These are phyloP conservation scores for Sylvia atricapilla DNA, from an alignment of 2,113 vertebrate genomes.

Conservation along the genomic window DNA sequence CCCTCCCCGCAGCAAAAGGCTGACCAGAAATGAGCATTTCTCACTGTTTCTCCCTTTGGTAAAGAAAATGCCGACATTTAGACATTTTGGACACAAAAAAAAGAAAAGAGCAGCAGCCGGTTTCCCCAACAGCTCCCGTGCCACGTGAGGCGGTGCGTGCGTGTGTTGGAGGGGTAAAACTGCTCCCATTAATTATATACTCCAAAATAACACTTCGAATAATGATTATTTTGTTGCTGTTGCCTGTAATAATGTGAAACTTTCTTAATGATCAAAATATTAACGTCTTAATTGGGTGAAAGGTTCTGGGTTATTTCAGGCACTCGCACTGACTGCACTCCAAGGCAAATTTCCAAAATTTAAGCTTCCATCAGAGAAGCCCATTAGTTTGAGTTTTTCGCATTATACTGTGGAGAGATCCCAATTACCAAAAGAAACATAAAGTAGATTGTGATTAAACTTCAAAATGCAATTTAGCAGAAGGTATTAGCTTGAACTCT, in stretches of 20 bases:
- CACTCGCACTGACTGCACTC: neutral
- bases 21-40: slow-evolving; percentile 60
- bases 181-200: neutral
- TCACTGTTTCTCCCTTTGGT: slow-evolving; percentile 23
- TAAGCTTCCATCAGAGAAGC: slow-evolving; percentile 2
- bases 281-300: neutral
- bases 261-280: neutral
- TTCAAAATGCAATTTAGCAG: slow-evolving; percentile 66
- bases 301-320: slow-evolving; percentile 5
- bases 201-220: neutral
- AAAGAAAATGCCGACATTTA: neutral
- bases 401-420: slow-evolving; percentile 29
- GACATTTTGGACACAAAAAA: neutral
- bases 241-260: neutral
- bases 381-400: slow-evolving; percentile 16
- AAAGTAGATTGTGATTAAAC: slow-evolving; percentile 65
- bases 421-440: slow-evolving; percentile 61
- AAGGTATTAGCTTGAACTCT: slow-evolving; percentile 62
- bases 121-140: neutral
- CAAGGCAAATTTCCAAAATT: slow-evolving; percentile 24
- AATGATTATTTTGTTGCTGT: neutral
- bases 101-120: neutral
- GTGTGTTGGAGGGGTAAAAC: neutral
- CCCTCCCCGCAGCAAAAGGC: slow-evolving; percentile 21
- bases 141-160: accelerated